Evolutionary conservation across 2,888 invertebrate genomes (phyloP), one percentile per base, ranked within the genome.

Genomic region (Thymelicus acteon): DNA sequence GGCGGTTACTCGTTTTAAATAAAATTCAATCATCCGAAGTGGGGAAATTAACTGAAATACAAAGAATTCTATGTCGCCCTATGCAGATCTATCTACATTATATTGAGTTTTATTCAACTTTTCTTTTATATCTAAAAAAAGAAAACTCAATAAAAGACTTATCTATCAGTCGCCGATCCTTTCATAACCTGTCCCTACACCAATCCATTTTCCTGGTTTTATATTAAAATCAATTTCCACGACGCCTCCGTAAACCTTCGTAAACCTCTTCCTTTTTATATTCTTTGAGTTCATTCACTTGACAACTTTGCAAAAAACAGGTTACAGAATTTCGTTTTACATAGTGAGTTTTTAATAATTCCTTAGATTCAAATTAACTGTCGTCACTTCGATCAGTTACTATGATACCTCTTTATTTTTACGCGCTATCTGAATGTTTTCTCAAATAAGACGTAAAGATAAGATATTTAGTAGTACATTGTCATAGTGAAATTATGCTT

Each of bases 251-350:
- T 52, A 52, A 19, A 52, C 52, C 19, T 15, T 52, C 8, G 52
- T 52, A 52, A 19, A 52, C 52, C 19, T 52, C 52, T n/a, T 52
- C 19, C 15, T 52, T 52, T 52, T 52, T 15, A 52, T 52, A 8
- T 52, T 52, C 52, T 52, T 19, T 4, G 19, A 52, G 52, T 52
- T 52, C 52, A 52, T 52, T 52, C 52, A 52, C 52, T 52, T 52
- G 48, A 48, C 52, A 15, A 52, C 52, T 52, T 52, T 6, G 48
- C 8, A 44, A 44, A 44, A 44, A 44, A 44, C 8, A 8, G 12
- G 44, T 44, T 44, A 1, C 7, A 8, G 12, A 44, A 44, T 44
- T 10, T 12, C 12, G 12, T 12, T 0, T 44, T 44, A 12, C 3
- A 3, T 4, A 12, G 10, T 44, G 12, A 15, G 19, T 19, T 13